These are phyloP conservation scores for Epizoanthus scotinus DNA, from an alignment of 92 coral and sea anemone genomes.

Conservation along the genomic window DNA sequence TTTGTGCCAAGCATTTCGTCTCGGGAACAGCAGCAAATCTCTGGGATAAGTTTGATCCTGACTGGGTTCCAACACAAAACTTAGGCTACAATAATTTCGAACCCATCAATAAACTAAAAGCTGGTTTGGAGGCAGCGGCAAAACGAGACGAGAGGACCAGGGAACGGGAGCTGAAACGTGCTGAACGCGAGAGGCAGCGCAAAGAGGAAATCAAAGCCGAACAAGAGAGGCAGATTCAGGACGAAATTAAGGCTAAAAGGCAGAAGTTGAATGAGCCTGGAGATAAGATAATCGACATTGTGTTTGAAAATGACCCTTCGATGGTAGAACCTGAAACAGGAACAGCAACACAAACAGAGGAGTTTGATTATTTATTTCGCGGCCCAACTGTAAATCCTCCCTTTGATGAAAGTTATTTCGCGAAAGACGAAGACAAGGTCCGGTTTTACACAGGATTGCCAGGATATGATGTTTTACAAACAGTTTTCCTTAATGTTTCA, in stretches of 20 bases:
- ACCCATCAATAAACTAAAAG: constrained; percentile 37
- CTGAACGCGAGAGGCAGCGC: constrained; percentile 1
- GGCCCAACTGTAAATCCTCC: constrained; percentile 27
- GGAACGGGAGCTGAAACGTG: constrained; percentile 15
- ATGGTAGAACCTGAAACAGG: neutral
- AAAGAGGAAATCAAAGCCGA: constrained; percentile 1
- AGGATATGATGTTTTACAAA: constrained; percentile 38
- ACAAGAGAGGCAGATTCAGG: neutral
- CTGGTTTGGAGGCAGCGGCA: constrained; percentile 25
- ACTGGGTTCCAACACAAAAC: constrained; percentile 35
- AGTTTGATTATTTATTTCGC: constrained; percentile 49
- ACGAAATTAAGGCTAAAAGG: neutral
- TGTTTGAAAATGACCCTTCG: neutral
- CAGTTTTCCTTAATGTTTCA: constrained; percentile 47
- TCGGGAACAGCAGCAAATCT: constrained; percentile 35
- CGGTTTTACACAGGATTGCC: constrained; percentile 56
- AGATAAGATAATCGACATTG: neutral
- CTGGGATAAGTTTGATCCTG: constrained; percentile 42
- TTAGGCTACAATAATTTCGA: constrained; percentile 28
- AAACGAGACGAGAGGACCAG: constrained; percentile 38
- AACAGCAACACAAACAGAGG: constrained; percentile 48
- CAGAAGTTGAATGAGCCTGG: neutral
- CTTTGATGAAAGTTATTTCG: constrained; percentile 35
- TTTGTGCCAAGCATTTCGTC: constrained; percentile 11
- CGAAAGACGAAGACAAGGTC: constrained; percentile 43